Conservation (phyloP, 2,888 invertebrate genomes). For the Physocephala rufipes region DNA sequence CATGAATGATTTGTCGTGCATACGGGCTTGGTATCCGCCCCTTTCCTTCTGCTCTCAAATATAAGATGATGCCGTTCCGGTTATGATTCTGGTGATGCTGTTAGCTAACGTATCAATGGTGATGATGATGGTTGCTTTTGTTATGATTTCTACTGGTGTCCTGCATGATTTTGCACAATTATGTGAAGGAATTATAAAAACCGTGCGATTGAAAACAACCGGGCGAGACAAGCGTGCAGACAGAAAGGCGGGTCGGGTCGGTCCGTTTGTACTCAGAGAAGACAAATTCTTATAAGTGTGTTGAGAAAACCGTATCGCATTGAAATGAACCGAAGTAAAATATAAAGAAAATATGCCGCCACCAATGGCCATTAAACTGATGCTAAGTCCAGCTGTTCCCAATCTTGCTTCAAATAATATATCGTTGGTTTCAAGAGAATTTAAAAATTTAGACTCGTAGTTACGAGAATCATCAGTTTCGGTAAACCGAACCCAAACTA, state of each 20-base stretch:
- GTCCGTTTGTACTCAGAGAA: constrained; percentile 8
- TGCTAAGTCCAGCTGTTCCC: constrained; percentile 10
- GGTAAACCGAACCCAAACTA: too few species aligned
- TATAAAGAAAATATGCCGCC: not conserved
- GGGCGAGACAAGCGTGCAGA: too few species aligned
- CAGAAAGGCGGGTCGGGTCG: not conserved
- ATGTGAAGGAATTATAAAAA: constrained; percentile 26
- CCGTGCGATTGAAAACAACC: not conserved
- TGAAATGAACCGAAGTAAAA: too few species aligned
- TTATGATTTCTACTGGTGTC: not conserved
- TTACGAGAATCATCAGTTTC: too few species aligned
- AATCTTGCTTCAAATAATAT: not conserved
- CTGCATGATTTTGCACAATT: constrained; percentile 33
- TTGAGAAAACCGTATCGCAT: constrained; percentile 21
- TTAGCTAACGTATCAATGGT: not conserved
- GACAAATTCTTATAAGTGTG: constrained; percentile 17
- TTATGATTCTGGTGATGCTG: constrained; percentile 3
- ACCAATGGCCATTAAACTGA: constrained; percentile 19
- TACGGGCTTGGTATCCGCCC: too few species aligned
- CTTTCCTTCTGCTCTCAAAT: not conserved
- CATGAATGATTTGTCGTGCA: too few species aligned
- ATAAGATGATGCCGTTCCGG: constrained; percentile 2
- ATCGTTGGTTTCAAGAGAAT: too few species aligned
- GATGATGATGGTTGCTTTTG: not conserved
- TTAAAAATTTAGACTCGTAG: too few species aligned